Evolutionary conservation across 2,797 vertebrate species (phyloP).

Genomic region (Lagorchestes hirsutus): DNA sequence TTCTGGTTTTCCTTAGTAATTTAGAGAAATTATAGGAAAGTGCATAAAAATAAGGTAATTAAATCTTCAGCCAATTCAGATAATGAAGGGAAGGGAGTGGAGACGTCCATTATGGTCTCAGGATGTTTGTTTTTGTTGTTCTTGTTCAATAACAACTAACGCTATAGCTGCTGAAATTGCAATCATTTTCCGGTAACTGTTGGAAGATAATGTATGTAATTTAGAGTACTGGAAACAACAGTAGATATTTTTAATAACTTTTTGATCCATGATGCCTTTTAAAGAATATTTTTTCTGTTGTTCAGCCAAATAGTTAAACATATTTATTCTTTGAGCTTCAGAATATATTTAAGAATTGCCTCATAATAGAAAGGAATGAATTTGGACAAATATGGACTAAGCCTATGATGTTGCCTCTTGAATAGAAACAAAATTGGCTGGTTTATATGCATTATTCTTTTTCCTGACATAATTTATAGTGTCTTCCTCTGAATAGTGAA

Average conservation of each 20-base stretch:
- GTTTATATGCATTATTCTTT: constrained; percentile 16
- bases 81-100: background rate
- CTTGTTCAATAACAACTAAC: background rate
- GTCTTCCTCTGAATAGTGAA: background rate
- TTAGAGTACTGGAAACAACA: background rate
- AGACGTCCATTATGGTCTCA: background rate
- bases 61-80: background rate
- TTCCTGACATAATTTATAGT: background rate
- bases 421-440: background rate
- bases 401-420: background rate
- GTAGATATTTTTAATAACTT: background rate
- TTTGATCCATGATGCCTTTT: constrained; percentile 3
- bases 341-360: background rate
- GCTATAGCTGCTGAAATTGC: constrained; percentile 5
- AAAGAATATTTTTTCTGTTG: background rate
- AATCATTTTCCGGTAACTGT: background rate
- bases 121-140: background rate
- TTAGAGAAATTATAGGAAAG: background rate
- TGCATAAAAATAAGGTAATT: background rate
- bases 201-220: background rate
- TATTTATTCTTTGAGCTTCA: background rate
- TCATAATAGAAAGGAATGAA: constrained; percentile 3
- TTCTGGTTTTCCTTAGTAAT: background rate
- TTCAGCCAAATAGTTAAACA: constrained; percentile 22
- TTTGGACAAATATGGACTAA: background rate